These are phyloP conservation scores for Equus przewalskii DNA, from an alignment of 2,113 vertebrate genomes.

Conservation along the genomic window DNA sequence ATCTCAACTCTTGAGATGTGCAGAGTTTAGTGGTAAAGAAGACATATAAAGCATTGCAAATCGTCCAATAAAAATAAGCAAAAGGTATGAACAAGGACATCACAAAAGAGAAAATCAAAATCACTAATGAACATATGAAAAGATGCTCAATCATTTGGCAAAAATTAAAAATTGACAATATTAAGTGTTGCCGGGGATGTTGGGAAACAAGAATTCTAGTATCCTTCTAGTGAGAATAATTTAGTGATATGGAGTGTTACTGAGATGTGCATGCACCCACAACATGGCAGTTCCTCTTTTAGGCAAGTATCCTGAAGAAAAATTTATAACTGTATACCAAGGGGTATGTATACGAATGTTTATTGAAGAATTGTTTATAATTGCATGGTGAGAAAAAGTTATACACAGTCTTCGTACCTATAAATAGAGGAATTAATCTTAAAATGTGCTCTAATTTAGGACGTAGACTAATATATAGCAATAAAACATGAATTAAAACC, in stretches of 20 bases:
- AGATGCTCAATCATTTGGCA: neutral
- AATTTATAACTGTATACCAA: neutral
- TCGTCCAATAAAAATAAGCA: neutral
- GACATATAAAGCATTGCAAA: neutral
- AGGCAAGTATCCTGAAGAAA: neutral
- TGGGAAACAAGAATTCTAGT: neutral
- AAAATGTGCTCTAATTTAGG: neutral
- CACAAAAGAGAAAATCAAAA: slow-evolving; percentile 37
- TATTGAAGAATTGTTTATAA: slow-evolving; percentile 31
- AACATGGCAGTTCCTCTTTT: neutral
- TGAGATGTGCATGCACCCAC: neutral
- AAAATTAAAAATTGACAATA: neutral
- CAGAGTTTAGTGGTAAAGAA: neutral
- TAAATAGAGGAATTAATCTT: neutral
- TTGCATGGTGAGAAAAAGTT: neutral
- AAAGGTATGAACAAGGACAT: neutral
- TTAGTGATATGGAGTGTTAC: neutral
- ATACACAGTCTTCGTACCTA: neutral
- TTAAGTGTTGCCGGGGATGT: neutral
- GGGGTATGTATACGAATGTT: neutral
- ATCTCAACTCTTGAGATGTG: neutral
- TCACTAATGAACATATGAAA: neutral
- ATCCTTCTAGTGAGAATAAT: neutral
- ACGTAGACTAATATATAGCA: neutral
- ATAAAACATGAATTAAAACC: neutral